phyloP scores from a whole-genome alignment of 2,113 vertebrate genomes.

The Cairina moschata region DNA sequence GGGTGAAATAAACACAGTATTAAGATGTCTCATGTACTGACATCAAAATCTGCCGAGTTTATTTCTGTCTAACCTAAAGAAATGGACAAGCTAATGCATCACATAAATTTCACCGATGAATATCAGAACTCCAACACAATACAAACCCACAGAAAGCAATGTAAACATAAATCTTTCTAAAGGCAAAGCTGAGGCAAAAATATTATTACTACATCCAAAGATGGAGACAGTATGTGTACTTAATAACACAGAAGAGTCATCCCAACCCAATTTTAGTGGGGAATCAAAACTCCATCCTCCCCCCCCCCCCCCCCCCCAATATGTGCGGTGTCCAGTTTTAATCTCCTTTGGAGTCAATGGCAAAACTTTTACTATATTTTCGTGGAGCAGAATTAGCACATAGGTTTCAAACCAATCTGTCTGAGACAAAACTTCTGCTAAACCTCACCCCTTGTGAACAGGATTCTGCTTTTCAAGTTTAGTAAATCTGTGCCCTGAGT shows the following conservation, averaged over 20 bases:
- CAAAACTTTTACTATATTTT: background rate
- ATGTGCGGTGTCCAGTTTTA: background rate
- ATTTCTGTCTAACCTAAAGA: background rate
- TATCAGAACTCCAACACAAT: background rate
- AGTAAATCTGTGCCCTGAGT: background rate
- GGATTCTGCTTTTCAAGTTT: slow-evolving; percentile 5
- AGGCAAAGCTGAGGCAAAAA: background rate
- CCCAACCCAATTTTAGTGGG: background rate
- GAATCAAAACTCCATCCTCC: background rate
- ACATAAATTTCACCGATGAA: slow-evolving; percentile 32
- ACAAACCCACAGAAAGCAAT: background rate
- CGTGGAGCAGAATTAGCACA: background rate
- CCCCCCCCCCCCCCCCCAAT: no score
- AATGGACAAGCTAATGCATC: slow-evolving; percentile 7
- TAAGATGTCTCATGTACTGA: background rate
- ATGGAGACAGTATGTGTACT: background rate
- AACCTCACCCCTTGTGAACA: background rate
- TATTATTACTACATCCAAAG: slow-evolving; percentile 28
- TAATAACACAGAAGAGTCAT: background rate
- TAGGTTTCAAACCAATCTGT: background rate
- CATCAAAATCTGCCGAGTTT: background rate
- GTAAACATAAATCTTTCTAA: slow-evolving; percentile 46
- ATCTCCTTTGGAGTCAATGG: background rate
- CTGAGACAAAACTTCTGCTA: background rate
- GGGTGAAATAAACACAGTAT: background rate